Conservation (phyloP, 1,140 invertebrate genomes). For the Littorina saxatilis region DNA sequence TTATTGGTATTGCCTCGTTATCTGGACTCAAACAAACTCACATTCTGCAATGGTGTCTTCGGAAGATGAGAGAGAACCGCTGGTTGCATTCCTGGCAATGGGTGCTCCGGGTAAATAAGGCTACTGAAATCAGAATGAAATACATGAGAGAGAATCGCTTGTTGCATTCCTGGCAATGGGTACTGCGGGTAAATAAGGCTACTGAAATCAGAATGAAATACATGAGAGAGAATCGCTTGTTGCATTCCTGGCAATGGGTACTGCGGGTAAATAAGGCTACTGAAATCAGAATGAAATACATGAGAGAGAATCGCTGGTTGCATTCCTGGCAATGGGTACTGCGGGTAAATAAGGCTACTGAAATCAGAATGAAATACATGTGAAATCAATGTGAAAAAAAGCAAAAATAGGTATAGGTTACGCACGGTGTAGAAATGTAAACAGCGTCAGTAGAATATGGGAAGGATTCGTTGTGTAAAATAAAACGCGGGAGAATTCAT, state of each 20-base stretch:
- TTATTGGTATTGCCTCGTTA: too few relatives aligned
- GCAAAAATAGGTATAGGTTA: too few relatives aligned
- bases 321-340: constrained; percentile 21
- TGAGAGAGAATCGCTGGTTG: constrained; percentile 25
- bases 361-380: background rate
- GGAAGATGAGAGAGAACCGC: constrained; percentile 35
- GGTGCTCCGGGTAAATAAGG: background rate
- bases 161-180: constrained; percentile 23
- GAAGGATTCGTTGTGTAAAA: too few relatives aligned
- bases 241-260: constrained; percentile 22
- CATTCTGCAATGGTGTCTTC: constrained; percentile 29
- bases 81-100: constrained; percentile 28
- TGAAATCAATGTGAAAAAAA: too few relatives aligned
- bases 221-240: background rate
- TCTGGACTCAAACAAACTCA: too few relatives aligned
- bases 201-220: too few relatives aligned
- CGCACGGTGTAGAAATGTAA: too few relatives aligned
- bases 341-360: background rate
- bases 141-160: background rate
- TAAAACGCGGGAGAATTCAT: too few relatives aligned
- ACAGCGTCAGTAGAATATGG: too few relatives aligned
- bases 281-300: too few relatives aligned
- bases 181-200: too few relatives aligned
- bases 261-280: too few relatives aligned
- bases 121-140: background rate